Base-by-base conservation (phyloP, 2,113 vertebrate genomes). In the Apeltes quadracus region DNA sequence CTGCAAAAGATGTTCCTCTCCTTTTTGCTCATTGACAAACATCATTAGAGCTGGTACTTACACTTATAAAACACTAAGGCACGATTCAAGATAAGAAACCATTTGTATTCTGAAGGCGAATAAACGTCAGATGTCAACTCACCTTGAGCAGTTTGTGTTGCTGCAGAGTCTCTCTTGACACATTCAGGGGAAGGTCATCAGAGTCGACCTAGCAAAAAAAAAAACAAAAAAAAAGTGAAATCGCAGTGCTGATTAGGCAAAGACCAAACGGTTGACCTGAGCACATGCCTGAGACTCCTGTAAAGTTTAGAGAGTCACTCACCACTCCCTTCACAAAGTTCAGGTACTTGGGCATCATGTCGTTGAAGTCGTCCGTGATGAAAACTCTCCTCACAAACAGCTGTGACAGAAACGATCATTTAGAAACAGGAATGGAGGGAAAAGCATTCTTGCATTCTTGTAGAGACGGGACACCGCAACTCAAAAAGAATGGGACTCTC, bases 271-370 rank as follows among this genome's bases (percentile, higher is more conserved):
- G 25, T 25, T 2, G 0, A 59, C 9, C 25, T 29, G 1, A 34
- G 13, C 3, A 14, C 12, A n/a, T 18, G 25, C 6, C 1, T 3
- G 25, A 6, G 6, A 23, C 10, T 64, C 7, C 62, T 32, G 3
- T 22, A 59, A 1, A 44, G 23, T 46, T 18, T 48, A 25, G 16
- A 29, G 16, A 29, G 5, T 18, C 43, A 96, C 97, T 96, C 88
- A 99, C 98, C 91, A 99, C 97, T 84, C 98, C 98, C 89, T 95
- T 99, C 82, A 99, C 78, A 0, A 99, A 99, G 81, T 99, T 99
- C 29, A 99, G 94, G 44, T 99, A 99, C 75, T 99, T 99, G 63
- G 98, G 98, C 98, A 99, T 99, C 98, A 99, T 99, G 76, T 99
- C 97, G 61, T 99, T 97, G 94, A 99, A 99, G 83, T 99, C 98